Percentiles rank a stretch among this genome's conserved stretches.
These are phyloP conservation scores for Dorcus hopei DNA, from an alignment of 2,888 invertebrate species.

Conservation along the genomic window DNA sequence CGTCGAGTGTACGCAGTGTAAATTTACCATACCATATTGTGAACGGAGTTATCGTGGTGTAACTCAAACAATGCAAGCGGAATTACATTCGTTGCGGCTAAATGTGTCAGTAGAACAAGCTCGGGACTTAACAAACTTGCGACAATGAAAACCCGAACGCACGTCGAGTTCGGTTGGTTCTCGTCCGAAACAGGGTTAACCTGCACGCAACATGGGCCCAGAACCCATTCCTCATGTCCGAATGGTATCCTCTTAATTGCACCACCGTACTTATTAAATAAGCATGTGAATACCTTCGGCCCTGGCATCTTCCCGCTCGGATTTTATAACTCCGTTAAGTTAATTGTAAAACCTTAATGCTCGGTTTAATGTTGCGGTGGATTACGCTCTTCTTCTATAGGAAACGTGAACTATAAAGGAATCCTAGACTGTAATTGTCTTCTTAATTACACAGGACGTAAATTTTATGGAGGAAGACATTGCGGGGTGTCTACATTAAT, in stretches of 20 bases:
- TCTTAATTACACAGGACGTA: not conserved
- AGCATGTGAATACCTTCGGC: no score
- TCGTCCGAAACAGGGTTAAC: not conserved
- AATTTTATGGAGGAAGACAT: not conserved
- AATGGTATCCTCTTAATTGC: no score
- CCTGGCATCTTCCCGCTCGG: no score
- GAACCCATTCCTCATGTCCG: not conserved
- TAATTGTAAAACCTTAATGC: conserved; percentile 9
- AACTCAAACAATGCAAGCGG: conserved; percentile 2
- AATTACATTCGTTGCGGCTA: not conserved
- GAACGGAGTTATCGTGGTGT: not conserved
- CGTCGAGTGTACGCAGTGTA: no score
- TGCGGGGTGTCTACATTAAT: no score
- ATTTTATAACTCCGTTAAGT: conserved; percentile 8
- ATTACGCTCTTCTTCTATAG: no score
- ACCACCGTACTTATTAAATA: no score
- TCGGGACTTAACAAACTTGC: not conserved
- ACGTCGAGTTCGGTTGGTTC: not conserved
- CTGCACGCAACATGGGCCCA: not conserved
- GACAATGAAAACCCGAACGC: not conserved
- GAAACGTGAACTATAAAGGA: not conserved
- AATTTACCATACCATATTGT: not conserved
- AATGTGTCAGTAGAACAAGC: not conserved
- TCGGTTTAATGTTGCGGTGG: conserved; percentile 8
- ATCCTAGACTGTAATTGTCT: not conserved